phyloP scores from a whole-genome alignment of 2,888 invertebrate species.

The Pyrgus malvae region DNA sequence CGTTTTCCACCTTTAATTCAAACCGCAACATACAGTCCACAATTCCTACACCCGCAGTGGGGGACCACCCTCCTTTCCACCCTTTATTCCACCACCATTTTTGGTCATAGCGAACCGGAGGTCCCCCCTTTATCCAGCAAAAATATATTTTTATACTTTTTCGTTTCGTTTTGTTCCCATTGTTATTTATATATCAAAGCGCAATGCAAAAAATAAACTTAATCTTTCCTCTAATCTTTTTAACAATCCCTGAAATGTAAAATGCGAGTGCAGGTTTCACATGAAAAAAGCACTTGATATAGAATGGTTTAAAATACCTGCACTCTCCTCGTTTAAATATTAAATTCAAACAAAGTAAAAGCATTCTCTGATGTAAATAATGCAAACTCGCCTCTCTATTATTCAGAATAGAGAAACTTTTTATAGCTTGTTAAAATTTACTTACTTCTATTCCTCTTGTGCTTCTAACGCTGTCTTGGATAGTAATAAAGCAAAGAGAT shows the following conservation, averaged over 20 bases:
- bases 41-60: too few relatives aligned
- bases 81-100: too few relatives aligned
- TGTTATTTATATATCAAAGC: too few relatives aligned
- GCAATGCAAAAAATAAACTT: too few relatives aligned
- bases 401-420: slow-evolving; percentile 19
- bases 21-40: too few relatives aligned
- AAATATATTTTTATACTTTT: too few relatives aligned
- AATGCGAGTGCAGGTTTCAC: background rate
- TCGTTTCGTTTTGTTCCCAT: too few relatives aligned
- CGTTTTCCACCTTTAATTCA: too few relatives aligned
- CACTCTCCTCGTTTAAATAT: slow-evolving; percentile 17
- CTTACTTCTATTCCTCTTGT: background rate
- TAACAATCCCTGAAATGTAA: background rate
- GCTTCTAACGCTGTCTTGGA: background rate
- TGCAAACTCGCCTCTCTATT: slow-evolving; percentile 17
- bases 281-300: slow-evolving; percentile 2
- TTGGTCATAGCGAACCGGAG: too few relatives aligned
- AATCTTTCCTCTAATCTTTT: background rate
- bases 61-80: too few relatives aligned
- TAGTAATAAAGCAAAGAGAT: too few relatives aligned
- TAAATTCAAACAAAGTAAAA: slow-evolving; percentile 16
- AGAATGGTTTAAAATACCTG: slow-evolving; percentile 12
- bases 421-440: slow-evolving; percentile 19
- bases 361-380: slow-evolving; percentile 22
- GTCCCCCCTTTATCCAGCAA: too few relatives aligned